Conservation (phyloP, 2,113 vertebrate species). For the Psittacara wagleri region DNA sequence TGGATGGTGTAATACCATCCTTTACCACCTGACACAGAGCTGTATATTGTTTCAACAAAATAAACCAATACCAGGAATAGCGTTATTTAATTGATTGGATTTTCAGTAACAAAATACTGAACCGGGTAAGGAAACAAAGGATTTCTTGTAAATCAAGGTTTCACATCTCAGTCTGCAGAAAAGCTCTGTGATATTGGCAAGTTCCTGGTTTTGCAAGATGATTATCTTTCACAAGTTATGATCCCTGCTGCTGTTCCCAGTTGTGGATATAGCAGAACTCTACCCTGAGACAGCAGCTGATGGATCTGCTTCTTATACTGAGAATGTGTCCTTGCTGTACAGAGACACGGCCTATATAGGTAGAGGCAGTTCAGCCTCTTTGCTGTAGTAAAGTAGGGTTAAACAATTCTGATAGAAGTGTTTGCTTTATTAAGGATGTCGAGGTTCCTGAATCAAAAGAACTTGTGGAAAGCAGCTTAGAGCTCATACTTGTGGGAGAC, state of each 20-base stretch:
- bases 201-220: background rate
- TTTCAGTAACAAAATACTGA: background rate
- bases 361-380: background rate
- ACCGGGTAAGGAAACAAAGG: background rate
- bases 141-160: background rate
- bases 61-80: background rate
- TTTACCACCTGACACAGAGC: background rate
- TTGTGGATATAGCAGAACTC: background rate
- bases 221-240: background rate
- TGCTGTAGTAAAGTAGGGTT: background rate
- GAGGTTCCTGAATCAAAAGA: background rate
- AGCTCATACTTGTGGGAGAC: background rate
- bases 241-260: background rate
- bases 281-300: background rate
- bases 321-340: background rate
- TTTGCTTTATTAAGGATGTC: background rate
- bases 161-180: background rate
- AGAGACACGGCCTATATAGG: fast-evolving
- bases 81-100: background rate
- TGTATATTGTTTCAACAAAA: background rate
- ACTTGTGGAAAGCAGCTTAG: background rate
- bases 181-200: background rate
- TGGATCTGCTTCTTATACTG: fast-evolving
- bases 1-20: background rate
- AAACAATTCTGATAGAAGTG: background rate